These are phyloP conservation scores for Threskiornis aethiopicus DNA, from an alignment of 2,797 vertebrate species.

Conservation along the genomic window DNA sequence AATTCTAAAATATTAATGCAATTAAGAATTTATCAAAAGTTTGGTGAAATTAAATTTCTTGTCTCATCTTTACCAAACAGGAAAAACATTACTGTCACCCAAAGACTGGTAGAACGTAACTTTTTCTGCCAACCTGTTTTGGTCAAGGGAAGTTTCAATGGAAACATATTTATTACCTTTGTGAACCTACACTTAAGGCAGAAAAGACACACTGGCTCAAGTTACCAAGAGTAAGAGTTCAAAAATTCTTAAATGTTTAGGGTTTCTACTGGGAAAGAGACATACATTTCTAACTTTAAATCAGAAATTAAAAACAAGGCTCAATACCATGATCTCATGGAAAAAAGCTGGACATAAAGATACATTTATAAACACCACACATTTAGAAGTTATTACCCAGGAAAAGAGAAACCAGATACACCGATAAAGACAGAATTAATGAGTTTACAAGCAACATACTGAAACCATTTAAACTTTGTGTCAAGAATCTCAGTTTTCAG, in stretches of 20 bases:
- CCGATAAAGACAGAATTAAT: slow-evolving; percentile 47
- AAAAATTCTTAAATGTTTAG: not conserved
- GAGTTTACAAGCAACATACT: slow-evolving; percentile 8
- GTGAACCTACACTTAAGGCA: not conserved
- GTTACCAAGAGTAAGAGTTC: not conserved
- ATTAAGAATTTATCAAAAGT: not conserved
- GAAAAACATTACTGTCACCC: not conserved
- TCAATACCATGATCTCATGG: not conserved
- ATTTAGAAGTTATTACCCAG: slow-evolving; percentile 25
- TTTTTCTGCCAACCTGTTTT: not conserved
- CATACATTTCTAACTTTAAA: not conserved
- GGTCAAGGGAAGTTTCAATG: not conserved
- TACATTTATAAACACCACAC: slow-evolving; percentile 2
- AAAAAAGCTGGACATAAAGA: slow-evolving; percentile 18
- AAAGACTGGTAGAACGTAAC: not conserved
- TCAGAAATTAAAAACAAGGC: slow-evolving; percentile 12
- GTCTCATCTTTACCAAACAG: not conserved
- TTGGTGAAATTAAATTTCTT: not conserved
- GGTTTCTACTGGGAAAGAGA: not conserved
- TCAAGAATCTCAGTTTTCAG: slow-evolving; percentile 25
- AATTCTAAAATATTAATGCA: not conserved
- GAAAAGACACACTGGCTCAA: not conserved
- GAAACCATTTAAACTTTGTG: not conserved
- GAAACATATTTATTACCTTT: not conserved
- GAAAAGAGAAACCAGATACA: slow-evolving; percentile 49